Evolutionary conservation across 2,888 invertebrate genomes (phyloP).

Genomic region (Muschampia plurimacula): DNA sequence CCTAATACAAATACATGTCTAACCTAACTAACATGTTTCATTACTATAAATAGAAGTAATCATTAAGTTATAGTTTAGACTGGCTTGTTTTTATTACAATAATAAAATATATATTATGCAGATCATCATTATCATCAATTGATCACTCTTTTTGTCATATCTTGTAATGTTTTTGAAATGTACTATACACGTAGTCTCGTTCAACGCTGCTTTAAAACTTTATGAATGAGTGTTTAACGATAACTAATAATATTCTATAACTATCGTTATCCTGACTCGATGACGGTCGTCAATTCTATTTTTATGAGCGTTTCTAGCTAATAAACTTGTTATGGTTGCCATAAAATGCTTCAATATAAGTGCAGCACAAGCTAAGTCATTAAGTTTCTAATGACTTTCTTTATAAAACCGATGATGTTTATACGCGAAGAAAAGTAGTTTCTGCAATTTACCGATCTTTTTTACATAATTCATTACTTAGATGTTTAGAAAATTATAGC

Average conservation of each 20-base stretch:
- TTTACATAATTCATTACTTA: not conserved
- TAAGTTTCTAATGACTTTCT: slow-evolving; percentile 12
- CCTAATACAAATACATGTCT: not conserved
- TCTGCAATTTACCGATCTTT: not conserved
- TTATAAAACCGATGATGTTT: slow-evolving; percentile 2
- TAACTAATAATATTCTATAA: slow-evolving; percentile 12
- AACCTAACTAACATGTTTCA: too few relatives aligned
- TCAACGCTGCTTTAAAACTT: not conserved
- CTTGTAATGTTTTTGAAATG: not conserved
- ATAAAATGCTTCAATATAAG: slow-evolving; percentile 14
- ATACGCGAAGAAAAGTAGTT: not conserved
- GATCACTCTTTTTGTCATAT: not conserved
- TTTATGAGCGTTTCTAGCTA: slow-evolving; percentile 18
- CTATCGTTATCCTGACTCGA: slow-evolving; percentile 3
- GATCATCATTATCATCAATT: not conserved
- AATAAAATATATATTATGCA: not conserved
- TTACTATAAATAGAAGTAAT: not conserved
- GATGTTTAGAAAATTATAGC: too few relatives aligned
- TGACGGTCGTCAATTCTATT: slow-evolving; percentile 17
- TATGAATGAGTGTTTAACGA: not conserved
- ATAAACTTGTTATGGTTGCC: slow-evolving; percentile 15
- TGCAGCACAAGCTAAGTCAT: slow-evolving; percentile 14
- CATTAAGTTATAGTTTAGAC: not conserved
- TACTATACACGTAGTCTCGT: not conserved
- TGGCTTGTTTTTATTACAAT: not conserved